Evolutionary conservation across 1,140 invertebrate genomes (phyloP).

Genomic region (Caenorhabditis brenneri): DNA sequence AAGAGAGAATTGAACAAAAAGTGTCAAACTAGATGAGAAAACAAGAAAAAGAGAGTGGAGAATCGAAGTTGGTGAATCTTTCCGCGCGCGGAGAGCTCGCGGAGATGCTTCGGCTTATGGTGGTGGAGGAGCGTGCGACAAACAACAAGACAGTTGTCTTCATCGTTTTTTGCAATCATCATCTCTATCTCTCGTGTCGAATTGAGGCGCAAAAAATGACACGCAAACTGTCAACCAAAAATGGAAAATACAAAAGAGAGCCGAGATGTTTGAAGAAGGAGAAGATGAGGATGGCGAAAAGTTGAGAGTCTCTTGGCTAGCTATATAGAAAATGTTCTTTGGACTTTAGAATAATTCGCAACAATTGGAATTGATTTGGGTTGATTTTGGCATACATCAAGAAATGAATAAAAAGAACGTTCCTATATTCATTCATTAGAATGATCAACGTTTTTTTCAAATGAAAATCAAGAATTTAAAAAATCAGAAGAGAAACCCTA

Average conservation of each 20-base stretch:
- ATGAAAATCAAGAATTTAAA: no score
- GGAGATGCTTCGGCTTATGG: slow-evolving; percentile 49
- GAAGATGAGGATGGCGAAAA: background rate
- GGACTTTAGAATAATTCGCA: background rate
- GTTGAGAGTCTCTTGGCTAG: background rate
- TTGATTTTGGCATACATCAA: no score
- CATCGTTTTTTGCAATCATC: background rate
- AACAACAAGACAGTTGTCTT: slow-evolving; percentile 38
- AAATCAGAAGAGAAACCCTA: no score
- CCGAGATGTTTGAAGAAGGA: background rate
- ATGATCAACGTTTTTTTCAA: no score
- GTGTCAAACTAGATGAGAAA: slow-evolving; percentile 32
- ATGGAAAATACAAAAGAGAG: background rate
- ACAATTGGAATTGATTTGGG: no score
- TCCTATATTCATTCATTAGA: no score
- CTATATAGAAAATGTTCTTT: background rate
- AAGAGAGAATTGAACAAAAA: slow-evolving; percentile 10
- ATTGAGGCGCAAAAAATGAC: slow-evolving; percentile 34
- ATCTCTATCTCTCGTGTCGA: background rate
- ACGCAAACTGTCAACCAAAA: slow-evolving; percentile 42
- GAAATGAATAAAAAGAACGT: no score
- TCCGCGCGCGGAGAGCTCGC: slow-evolving; percentile 63
- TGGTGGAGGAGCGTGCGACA: slow-evolving; percentile 27
- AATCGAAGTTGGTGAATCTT: slow-evolving; percentile 54
- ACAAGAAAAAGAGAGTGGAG: background rate